Percentiles rank a stretch among this genome's conserved stretches.
Evolutionary conservation across 2,797 vertebrate species (phyloP).

Genomic region (Amblyraja radiata): DNA sequence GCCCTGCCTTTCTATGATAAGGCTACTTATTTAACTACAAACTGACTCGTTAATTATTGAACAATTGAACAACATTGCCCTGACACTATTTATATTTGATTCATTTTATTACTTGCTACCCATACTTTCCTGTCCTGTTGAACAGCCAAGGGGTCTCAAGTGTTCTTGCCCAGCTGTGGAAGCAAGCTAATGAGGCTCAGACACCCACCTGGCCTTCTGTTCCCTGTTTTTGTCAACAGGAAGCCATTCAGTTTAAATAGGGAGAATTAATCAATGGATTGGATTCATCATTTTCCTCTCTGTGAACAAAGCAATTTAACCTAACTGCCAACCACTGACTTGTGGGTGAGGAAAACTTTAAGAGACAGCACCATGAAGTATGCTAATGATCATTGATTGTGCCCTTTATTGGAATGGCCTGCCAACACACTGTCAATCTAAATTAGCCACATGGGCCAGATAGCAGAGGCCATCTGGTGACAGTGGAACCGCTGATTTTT

Average conservation of each 20-base stretch:
- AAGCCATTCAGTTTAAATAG: background rate
- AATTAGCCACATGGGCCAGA: background rate
- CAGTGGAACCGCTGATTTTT: background rate
- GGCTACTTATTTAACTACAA: background rate
- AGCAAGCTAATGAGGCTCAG: background rate
- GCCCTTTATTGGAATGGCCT: background rate
- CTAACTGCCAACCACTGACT: conserved; percentile 5
- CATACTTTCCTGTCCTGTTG: background rate
- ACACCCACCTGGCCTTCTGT: background rate
- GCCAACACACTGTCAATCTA: background rate
- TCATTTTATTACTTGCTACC: conserved; percentile 15
- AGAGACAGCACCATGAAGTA: background rate
- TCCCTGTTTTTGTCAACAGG: conserved; percentile 8
- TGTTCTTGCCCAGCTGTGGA: background rate
- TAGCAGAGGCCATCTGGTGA: background rate
- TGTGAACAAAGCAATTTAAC: conserved; percentile 18
- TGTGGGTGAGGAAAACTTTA: background rate
- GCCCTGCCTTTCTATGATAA: background rate
- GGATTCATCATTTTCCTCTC: conserved; percentile 21
- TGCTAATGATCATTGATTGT: background rate
- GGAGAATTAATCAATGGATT: background rate
- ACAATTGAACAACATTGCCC: background rate
- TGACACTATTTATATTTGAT: conserved; percentile 11
- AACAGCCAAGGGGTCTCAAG: background rate
- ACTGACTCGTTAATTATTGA: background rate